A percentile compares a stretch with the other conserved stretches of the same genome.
phyloP scores from a whole-genome alignment of 1,140 invertebrate genomes.

The Camponotus floridanus region DNA sequence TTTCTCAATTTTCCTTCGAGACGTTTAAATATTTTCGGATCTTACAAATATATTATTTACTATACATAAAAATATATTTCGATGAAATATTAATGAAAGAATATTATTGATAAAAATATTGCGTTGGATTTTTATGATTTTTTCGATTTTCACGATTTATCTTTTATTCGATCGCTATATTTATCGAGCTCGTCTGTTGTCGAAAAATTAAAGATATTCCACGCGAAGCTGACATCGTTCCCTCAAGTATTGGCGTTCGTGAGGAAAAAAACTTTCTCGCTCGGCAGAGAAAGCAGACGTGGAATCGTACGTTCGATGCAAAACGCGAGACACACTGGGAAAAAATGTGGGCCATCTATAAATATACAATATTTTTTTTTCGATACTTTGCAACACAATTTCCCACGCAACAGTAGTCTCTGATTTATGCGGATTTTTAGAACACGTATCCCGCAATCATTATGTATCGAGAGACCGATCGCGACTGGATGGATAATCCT shows the following conservation, averaged over 20 bases:
- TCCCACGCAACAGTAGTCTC: conserved; percentile 1
- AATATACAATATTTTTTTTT: neutral
- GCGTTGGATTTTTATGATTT: no score
- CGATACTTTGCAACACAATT: neutral
- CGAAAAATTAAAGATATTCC: neutral
- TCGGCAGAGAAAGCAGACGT: conserved; percentile 55
- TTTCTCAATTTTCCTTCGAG: no score
- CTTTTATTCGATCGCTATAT: neutral
- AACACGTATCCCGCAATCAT: neutral
- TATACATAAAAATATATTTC: no score
- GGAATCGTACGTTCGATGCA: neutral
- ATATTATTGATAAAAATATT: no score
- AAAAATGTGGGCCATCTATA: neutral
- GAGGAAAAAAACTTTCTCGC: conserved; percentile 62
- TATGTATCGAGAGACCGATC: conserved; percentile 37
- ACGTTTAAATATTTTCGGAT: no score
- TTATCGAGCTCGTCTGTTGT: neutral
- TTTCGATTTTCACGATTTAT: neutral
- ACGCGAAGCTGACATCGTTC: neutral
- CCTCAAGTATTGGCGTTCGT: conserved; percentile 31
- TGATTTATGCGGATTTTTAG: conserved; percentile 49
- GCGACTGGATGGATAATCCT: neutral
- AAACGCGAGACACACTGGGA: neutral
- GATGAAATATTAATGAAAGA: no score
- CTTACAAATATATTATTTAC: no score